Evolutionary conservation across 2,888 invertebrate species (phyloP).

Genomic region (Ophraella communa): DNA sequence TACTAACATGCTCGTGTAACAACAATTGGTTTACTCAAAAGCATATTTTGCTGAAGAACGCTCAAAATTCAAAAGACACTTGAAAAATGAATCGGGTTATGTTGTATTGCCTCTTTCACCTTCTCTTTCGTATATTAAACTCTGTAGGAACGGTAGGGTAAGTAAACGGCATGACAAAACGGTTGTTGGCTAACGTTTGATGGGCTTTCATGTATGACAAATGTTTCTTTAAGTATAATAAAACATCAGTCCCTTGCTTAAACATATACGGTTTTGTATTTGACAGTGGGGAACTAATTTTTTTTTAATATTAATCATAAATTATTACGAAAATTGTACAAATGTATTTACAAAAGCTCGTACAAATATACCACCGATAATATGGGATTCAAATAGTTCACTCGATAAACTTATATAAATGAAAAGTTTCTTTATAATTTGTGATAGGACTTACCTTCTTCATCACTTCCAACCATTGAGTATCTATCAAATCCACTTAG

Average conservation of each 20-base stretch:
- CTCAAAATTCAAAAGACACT: slow-evolving; percentile 20
- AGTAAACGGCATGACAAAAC: slow-evolving; percentile 9
- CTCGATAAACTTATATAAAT: too few relatives aligned
- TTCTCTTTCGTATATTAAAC: slow-evolving; percentile 8
- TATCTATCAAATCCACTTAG: slow-evolving; percentile 92
- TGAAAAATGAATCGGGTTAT: slow-evolving; percentile 24
- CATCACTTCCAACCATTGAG: slow-evolving; percentile 94
- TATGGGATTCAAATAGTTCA: too few relatives aligned
- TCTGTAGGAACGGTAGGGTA: slow-evolving; percentile 6
- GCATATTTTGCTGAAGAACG: slow-evolving; percentile 8
- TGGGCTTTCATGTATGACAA: slow-evolving; percentile 22
- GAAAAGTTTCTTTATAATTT: background rate
- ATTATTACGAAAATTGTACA: too few relatives aligned
- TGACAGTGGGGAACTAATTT: background rate
- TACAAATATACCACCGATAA: too few relatives aligned
- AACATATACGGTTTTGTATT: background rate
- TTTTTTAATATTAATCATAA: background rate
- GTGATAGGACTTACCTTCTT: slow-evolving; percentile 74
- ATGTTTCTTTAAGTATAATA: slow-evolving; percentile 9
- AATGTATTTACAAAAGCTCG: too few relatives aligned
- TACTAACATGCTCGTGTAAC: background rate
- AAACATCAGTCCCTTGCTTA: slow-evolving; percentile 3
- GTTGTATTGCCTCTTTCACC: slow-evolving; percentile 9
- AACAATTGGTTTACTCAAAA: slow-evolving; percentile 19
- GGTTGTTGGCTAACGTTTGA: slow-evolving; percentile 15